Base-by-base conservation (phyloP, 2,797 vertebrate genomes). In the Meda fulgida region DNA sequence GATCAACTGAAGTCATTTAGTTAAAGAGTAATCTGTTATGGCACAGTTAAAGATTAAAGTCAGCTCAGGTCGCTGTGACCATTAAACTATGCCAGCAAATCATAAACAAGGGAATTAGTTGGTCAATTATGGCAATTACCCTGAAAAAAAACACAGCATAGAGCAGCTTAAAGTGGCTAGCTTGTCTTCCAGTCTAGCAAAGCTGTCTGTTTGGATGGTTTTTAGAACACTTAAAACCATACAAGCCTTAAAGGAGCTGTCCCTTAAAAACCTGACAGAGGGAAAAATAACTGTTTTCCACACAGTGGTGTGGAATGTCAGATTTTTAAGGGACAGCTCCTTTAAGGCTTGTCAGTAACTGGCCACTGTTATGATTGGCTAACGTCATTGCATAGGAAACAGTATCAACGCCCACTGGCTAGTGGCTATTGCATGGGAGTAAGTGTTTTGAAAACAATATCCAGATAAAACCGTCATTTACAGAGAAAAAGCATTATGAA, bases 11-110 rank as follows among this genome's bases (percentile, higher is more conserved):
- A 58, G 75, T 40, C 23, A 40, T 6, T 58, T 23, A 60, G 53
- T 14, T 58, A 60, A 60, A 60, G 36, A 60, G 23, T 78, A 43
- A 78, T 60, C 53, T 60, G 36, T 78, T 60, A 60, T 8, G 1
- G 53, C 36, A 60, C 1, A 6, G 53, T 78, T 60, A 60, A 78
- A 78, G 36, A 58, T 78, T 58, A 78, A 69, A 69, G 34, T 58
- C 53, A 60, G 16, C 34, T 58, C 23, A 26, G 23, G 51, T 77
- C 53, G 2, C 13, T 58, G 14, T 26, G 23, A 36, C 7, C 31
- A 40, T 60, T 36, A 36, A 7, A 55, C 31, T 34, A 75, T 36
- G 46, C 10, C 72, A 53, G 29, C 26, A 53, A 29, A 31, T 21
- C 46, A 34, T 29, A 76, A 76, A 55, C 48, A 34, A 16, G 8